Percentiles rank a stretch among this genome's conserved stretches.
Evolutionary conservation across 2,797 vertebrate species (phyloP).

Genomic region (Lacerta bilineata): DNA sequence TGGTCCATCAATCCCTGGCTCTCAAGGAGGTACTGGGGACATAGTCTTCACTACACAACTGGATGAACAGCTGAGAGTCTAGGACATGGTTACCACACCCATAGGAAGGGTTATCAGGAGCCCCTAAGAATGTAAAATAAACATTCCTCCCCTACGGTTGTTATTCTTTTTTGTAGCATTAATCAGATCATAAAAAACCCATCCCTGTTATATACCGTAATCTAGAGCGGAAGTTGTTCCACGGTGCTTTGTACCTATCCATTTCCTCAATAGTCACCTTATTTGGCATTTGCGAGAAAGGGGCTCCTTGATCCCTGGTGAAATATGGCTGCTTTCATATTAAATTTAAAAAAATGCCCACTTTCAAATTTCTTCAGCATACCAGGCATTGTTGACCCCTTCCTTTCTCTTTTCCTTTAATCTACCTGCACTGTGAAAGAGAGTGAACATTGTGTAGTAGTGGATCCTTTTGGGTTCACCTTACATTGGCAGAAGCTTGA

Average conservation of each 20-base stretch:
- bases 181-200: neutral
- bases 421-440: neutral
- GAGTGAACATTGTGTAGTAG: neutral
- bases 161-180: neutral
- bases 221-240: neutral
- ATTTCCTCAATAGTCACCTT: neutral
- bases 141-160: neutral
- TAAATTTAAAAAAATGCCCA: neutral
- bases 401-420: constrained; percentile 4
- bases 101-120: neutral
- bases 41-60: neutral
- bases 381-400: neutral
- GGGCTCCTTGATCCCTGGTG: neutral
- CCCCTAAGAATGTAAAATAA: neutral
- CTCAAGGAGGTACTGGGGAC: neutral
- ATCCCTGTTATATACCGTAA: neutral
- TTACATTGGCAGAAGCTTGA: constrained; percentile 1
- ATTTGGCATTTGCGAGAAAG: constrained; percentile 1
- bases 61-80: neutral
- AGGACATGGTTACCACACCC: neutral
- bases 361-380: neutral
- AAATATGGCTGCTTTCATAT: neutral
- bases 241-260: neutral
- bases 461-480: constrained; percentile 15
- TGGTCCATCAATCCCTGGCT: neutral